A percentile compares a stretch with the other conserved stretches of the same genome.
These are phyloP conservation scores for Agrotis ipsilon DNA, from an alignment of 2,888 invertebrate species.

Conservation along the genomic window DNA sequence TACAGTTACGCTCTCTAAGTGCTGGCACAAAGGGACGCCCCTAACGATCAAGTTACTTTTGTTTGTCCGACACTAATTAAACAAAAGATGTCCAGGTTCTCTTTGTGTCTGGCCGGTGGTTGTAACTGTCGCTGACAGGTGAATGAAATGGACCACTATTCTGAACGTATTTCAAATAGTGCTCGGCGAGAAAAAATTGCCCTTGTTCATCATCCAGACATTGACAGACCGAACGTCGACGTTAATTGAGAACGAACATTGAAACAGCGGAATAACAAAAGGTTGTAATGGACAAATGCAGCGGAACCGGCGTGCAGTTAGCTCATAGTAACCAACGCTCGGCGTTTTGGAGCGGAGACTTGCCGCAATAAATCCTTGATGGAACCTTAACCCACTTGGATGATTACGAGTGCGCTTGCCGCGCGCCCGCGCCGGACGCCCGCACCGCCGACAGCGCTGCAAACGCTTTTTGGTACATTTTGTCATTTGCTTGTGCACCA, in stretches of 20 bases:
- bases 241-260: slow-evolving; percentile 72
- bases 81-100: slow-evolving; percentile 83
- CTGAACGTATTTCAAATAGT: slow-evolving; percentile 60
- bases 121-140: slow-evolving; percentile 79
- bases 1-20: slow-evolving; percentile 76
- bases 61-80: slow-evolving; percentile 86
- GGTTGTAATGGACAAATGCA: slow-evolving; percentile 85
- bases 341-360: slow-evolving; percentile 90
- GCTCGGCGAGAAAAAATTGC: slow-evolving; percentile 68
- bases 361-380: slow-evolving; percentile 91
- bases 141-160: slow-evolving; percentile 75
- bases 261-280: slow-evolving; percentile 75
- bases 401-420: slow-evolving; percentile 88
- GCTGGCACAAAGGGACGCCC: slow-evolving; percentile 82
- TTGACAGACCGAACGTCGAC: slow-evolving; percentile 81
- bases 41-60: slow-evolving; percentile 88
- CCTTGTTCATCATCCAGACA: slow-evolving; percentile 72
- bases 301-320: slow-evolving; percentile 88
- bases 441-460: slow-evolving; percentile 77
- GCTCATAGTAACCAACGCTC: slow-evolving; percentile 88
- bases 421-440: slow-evolving; percentile 76
- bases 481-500: slow-evolving; percentile 63
- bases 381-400: slow-evolving; percentile 91
- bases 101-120: slow-evolving; percentile 74
- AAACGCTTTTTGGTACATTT: slow-evolving; percentile 76